A percentile compares a stretch with the other conserved stretches of the same genome.
Conservation (phyloP, 2,797 vertebrate species). For the Sciurus vulgaris region DNA sequence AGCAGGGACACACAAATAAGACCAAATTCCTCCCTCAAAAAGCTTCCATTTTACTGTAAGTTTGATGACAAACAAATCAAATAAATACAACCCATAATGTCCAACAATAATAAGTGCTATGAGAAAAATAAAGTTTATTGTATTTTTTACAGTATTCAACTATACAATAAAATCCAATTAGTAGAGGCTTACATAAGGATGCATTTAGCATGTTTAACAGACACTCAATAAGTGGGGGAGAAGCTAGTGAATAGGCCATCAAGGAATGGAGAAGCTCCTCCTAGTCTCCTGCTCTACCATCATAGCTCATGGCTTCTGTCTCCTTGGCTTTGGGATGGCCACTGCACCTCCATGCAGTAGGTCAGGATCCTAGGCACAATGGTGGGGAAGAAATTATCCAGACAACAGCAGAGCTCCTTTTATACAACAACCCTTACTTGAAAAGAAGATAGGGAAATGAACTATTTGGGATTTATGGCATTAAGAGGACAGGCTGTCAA, state of each 20-base stretch:
- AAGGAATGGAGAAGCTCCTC: background rate
- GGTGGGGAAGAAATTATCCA: background rate
- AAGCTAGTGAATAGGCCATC: background rate
- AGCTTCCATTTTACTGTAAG: background rate
- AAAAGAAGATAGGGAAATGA: background rate
- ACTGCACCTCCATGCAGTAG: background rate
- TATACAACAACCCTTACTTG: background rate
- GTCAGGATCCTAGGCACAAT: background rate
- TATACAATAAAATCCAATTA: background rate
- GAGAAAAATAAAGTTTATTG: background rate
- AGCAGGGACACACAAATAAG: background rate
- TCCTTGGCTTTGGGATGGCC: background rate
- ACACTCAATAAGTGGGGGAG: background rate
- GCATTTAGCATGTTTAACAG: background rate
- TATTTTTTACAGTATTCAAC: background rate
- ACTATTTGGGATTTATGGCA: background rate
- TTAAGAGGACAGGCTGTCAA: background rate
- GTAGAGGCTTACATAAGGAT: background rate
- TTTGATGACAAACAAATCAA: background rate
- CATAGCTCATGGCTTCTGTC: background rate
- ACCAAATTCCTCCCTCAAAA: background rate
- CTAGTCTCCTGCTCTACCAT: background rate
- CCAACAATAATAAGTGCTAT: background rate
- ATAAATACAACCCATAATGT: background rate
- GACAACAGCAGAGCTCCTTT: background rate